Evolutionary conservation across 2,797 vertebrate species (phyloP), one percentile per base, ranked within the genome.

Genomic region (Naso thynnoides): DNA sequence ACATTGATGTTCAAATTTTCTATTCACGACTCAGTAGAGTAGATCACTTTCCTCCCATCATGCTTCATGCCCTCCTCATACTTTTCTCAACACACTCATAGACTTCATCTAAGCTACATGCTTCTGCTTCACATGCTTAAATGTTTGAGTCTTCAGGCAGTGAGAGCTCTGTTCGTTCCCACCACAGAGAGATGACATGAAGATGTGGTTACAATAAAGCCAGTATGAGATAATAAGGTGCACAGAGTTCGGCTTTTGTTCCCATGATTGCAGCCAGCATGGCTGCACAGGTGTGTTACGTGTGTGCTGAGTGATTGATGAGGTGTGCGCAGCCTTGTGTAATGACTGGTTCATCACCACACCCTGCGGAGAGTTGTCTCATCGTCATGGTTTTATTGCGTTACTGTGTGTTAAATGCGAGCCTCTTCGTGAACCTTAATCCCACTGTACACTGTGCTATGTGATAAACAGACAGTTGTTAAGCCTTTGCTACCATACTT

Each of bases 281-380:
- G 79, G 50, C 60, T 48, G 23, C 47, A 65, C 83, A 81, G 56
- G 66, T 44, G 50, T 31, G 48, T 53, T 59, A 29, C 55, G 31
- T 73, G 53, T 21, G 65, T 36, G 65, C 27, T 71, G 83, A 84
- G 73, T 77, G 88, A 88, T 76, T 73, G 67, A 87, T 84, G 70
- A 78, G 83, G 54, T 54, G 54, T 48, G 41, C 50, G 23, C 31
- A 41, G 61, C 13, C 31, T 88, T 88, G 71, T 7, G 26, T 72
- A 88, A 89, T 69, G 52, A 47, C 60, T 60, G 64, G 8, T 59
- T n/a, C 15, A 56, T 84, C 57, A 61, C 73, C 70, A 79, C 90
- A 86, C 86, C 82, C 83, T 84, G 60, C 59, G 36, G 67, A 50
- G 68, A 87, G 79, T 88, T 83, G 79, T 79, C 33, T 23, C 39